phyloP scores from a whole-genome alignment of 2,888 invertebrate genomes.

The Hofmannophila pseudospretella region DNA sequence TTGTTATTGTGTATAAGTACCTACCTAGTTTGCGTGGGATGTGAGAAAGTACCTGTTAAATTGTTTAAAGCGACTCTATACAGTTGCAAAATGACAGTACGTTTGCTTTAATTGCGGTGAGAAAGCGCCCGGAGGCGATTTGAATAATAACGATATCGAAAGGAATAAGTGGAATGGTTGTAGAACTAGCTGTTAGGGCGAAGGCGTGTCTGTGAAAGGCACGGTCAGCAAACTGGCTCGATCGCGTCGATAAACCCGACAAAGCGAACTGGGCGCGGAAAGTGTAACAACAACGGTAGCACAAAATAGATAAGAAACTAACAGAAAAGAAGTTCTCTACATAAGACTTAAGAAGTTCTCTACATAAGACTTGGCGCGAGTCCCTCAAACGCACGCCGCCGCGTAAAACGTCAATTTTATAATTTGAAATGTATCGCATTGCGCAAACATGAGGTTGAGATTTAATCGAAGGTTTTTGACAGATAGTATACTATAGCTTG shows the following conservation, averaged over 20 bases:
- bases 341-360: no score
- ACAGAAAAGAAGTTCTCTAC: no score
- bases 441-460: no score
- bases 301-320: no score
- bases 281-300: constrained; percentile 26
- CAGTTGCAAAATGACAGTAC: constrained; percentile 18
- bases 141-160: constrained; percentile 21
- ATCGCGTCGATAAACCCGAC: constrained; percentile 53
- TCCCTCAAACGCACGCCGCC: no score
- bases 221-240: constrained; percentile 42
- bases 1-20: constrained; percentile 8
- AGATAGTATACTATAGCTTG: no score
- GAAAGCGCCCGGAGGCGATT: constrained; percentile 30
- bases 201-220: constrained; percentile 19
- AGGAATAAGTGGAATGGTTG: constrained; percentile 14
- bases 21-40: constrained; percentile 18
- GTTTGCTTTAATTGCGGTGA: constrained; percentile 24
- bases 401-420: no score
- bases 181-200: constrained; percentile 36
- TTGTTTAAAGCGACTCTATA: constrained; percentile 14
- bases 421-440: no score
- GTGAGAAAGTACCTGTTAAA: constrained; percentile 20
- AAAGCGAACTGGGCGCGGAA: constrained; percentile 29
- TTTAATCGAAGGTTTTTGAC: no score
- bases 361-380: no score